These are phyloP conservation scores for Zaprionus tsacasi DNA, from an alignment of 1,140 invertebrate species.

Conservation along the genomic window DNA sequence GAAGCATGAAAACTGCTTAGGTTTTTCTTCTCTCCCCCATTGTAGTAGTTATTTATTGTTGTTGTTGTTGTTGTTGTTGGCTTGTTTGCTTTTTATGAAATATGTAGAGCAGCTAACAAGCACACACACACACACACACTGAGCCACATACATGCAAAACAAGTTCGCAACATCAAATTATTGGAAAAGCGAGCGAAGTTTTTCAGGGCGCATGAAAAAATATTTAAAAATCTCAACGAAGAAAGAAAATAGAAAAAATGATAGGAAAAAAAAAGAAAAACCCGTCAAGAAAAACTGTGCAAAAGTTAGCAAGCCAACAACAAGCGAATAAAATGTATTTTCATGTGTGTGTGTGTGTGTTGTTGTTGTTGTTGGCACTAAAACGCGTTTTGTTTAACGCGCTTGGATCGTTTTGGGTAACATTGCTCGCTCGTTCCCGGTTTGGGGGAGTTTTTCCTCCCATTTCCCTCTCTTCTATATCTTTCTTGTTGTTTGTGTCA, in stretches of 20 bases:
- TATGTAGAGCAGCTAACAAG: slow-evolving; percentile 74
- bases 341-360: slow-evolving; percentile 32
- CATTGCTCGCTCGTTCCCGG: slow-evolving; percentile 1
- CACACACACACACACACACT: slow-evolving; percentile 26
- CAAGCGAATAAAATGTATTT: slow-evolving; percentile 76
- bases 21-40: slow-evolving; percentile 48
- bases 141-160: slow-evolving; percentile 63
- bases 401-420: slow-evolving; percentile 60
- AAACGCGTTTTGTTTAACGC: slow-evolving; percentile 78
- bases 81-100: slow-evolving; percentile 68
- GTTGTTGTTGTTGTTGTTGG: slow-evolving; percentile 48
- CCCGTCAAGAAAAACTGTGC: slow-evolving; percentile 48
- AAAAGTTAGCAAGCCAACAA: slow-evolving; percentile 74
- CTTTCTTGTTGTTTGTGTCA: slow-evolving; percentile 64
- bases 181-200: slow-evolving; percentile 75
- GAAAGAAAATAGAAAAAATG: slow-evolving; percentile 17
- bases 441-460: neutral
- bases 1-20: slow-evolving; percentile 65
- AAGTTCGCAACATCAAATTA: slow-evolving; percentile 82
- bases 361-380: slow-evolving; percentile 53
- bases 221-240: slow-evolving; percentile 52
- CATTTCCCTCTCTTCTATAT: slow-evolving; percentile 12
- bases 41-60: slow-evolving; percentile 31
- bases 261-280: slow-evolving; percentile 36
- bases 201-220: slow-evolving; percentile 61